Evolutionary conservation across 1,140 invertebrate genomes (phyloP).

Genomic region (Asobara japonica): DNA sequence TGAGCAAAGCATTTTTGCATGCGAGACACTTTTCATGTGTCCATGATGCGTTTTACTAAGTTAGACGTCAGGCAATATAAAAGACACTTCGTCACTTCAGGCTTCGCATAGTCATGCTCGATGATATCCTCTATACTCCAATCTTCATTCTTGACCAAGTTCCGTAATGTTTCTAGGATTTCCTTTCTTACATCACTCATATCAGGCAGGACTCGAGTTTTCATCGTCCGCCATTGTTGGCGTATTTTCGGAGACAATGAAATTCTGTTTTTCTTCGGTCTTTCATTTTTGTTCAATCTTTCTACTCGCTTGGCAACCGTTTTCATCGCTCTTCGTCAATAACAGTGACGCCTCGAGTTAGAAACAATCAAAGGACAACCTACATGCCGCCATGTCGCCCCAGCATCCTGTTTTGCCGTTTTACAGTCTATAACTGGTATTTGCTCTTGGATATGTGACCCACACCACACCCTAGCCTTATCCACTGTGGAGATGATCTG

Average conservation of each 20-base stretch:
- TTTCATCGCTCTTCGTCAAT: neutral
- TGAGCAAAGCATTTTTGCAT: conserved; percentile 19
- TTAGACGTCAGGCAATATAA: conserved; percentile 23
- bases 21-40: neutral
- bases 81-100: conserved; percentile 12
- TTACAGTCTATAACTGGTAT: neutral
- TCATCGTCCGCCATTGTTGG: neutral
- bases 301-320: neutral
- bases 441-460: neutral
- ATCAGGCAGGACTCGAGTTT: neutral
- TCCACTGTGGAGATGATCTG: neutral
- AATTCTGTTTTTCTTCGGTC: neutral
- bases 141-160: no score
- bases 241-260: neutral
- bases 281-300: neutral
- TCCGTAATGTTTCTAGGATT: neutral
- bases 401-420: neutral
- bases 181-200: conserved; percentile 13
- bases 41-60: neutral
- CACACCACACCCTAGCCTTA: neutral
- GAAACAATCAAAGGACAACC: neutral
- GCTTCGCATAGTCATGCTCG: conserved; percentile 24
- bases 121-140: neutral
- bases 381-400: neutral
- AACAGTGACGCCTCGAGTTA: neutral